A percentile compares a stretch with the other conserved stretches of the same genome.
Conservation (phyloP, 2,113 vertebrate genomes). For the Jacana jacana region DNA sequence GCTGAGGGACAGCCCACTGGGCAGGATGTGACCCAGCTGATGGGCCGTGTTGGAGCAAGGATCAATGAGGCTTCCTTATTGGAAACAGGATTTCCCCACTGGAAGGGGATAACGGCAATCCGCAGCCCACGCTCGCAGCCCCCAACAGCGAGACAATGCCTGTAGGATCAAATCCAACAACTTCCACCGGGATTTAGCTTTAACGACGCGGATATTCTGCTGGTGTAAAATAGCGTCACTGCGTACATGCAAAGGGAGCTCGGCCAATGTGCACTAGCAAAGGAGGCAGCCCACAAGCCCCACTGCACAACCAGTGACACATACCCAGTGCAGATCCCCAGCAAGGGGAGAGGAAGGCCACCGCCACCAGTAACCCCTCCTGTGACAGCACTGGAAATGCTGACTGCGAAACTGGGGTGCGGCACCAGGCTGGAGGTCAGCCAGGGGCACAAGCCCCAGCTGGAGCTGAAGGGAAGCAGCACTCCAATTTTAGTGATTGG, state of each 20-base stretch:
- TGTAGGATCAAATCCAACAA: not conserved
- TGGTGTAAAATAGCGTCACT: not conserved
- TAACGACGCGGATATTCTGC: not conserved
- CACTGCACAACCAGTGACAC: rapidly evolving
- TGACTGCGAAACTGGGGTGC: not conserved
- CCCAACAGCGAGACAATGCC: not conserved
- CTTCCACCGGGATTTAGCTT: not conserved
- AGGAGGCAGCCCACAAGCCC: not conserved
- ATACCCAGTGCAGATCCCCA: not conserved
- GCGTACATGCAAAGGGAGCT: rapidly evolving
- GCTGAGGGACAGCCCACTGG: not conserved
- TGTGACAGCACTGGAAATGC: not conserved
- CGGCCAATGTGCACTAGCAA: rapidly evolving
- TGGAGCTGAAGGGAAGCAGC: not conserved
- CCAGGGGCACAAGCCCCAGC: rapidly evolving
- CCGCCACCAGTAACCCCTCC: not conserved
- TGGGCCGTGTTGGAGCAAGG: not conserved
- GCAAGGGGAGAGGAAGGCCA: not conserved
- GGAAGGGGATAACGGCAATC: not conserved
- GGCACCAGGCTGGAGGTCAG: not conserved
- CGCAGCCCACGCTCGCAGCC: not conserved
- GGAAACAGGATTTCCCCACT: not conserved
- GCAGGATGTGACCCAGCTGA: not conserved
- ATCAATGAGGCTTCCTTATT: not conserved
- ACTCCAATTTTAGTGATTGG: not conserved